Evolutionary conservation across 1,140 invertebrate species (phyloP), one percentile per base, ranked within the genome.

Genomic region (Bombus superbus): DNA sequence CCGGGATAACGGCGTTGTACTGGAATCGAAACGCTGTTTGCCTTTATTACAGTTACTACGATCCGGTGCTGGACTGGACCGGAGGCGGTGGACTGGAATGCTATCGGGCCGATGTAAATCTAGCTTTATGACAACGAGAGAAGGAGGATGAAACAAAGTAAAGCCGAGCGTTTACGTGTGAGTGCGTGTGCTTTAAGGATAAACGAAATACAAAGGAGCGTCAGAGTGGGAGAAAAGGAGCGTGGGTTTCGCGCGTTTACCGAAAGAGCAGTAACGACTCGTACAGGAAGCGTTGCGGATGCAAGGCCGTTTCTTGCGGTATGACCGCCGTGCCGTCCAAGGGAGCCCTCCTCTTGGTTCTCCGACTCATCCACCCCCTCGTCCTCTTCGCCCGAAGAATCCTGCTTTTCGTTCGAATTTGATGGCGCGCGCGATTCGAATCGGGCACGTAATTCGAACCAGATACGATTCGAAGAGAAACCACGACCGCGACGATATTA

Each of bases 271-370:
- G 93, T 93, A 66, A 91, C 93, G 81, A 95, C 93, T 94, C 94
- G 94, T 93, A 95, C 94, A 92, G 94, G 94, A 92, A 95, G 94
- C 86, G 94, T 95, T 91, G 94, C 91, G 72, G 94, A 94, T 84
- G 93, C 92, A 85, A 95, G 93, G 89, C 93, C 94, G 90, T 95
- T 95, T 94, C 94, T 94, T 76, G 93, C 89, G 79, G 92, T 92
- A 85, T 93, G 92, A 88, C 90, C 92, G 78, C 92, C 90, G 78
- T 93, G 91, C 18, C 92, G 93, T 93, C 93, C 94, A 64, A 92
- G 88, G 32, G 92, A 93, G 75, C 92, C 94, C 77, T 94, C 94
- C 53, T 94, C 94, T 75, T 93, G 93, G 84, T 93, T 94, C 78
- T 94, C 93, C 92, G 92, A 91, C 80, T 95, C 94, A 85, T 95